Evolutionary conservation across 2,888 invertebrate species (phyloP).

Genomic region (Loripinus fragilis): DNA sequence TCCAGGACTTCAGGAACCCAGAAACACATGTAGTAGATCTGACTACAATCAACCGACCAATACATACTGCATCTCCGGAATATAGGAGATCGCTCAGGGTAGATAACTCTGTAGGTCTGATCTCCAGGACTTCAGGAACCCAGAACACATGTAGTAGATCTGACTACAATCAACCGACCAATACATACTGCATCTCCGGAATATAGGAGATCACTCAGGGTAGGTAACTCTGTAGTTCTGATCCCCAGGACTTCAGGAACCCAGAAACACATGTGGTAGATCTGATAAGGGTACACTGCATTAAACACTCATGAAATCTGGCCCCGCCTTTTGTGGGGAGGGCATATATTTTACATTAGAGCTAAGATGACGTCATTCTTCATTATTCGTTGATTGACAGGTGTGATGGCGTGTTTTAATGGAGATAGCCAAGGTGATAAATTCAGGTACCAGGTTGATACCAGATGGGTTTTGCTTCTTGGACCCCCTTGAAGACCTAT

Average conservation of each 20-base stretch:
- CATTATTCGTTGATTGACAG: no score
- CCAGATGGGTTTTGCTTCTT: no score
- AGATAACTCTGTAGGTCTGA: constrained; percentile 73
- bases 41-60: constrained; percentile 74
- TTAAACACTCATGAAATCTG: no score
- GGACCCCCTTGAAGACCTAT: no score
- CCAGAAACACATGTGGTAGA: constrained; percentile 79
- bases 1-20: constrained; percentile 78
- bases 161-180: constrained; percentile 74
- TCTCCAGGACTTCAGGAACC: constrained; percentile 77
- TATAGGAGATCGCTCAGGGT: constrained; percentile 79
- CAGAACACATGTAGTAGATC: constrained; percentile 78
- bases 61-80: constrained; percentile 70
- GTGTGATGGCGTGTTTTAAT: no score
- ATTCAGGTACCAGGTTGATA: no score
- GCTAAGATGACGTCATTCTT: no score
- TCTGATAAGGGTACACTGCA: no score
- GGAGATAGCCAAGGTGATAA: no score
- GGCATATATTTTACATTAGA: no score
- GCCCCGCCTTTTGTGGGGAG: no score
- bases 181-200: constrained; percentile 71
- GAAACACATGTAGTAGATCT: constrained; percentile 77
- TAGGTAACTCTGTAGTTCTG: constrained; percentile 21
- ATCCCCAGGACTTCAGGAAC: constrained; percentile 78
- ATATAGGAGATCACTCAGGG: constrained; percentile 60